Evolutionary conservation across 2,888 invertebrate species (phyloP), one percentile per base, ranked within the genome.

Genomic region (Oxyscelio sp.): DNA sequence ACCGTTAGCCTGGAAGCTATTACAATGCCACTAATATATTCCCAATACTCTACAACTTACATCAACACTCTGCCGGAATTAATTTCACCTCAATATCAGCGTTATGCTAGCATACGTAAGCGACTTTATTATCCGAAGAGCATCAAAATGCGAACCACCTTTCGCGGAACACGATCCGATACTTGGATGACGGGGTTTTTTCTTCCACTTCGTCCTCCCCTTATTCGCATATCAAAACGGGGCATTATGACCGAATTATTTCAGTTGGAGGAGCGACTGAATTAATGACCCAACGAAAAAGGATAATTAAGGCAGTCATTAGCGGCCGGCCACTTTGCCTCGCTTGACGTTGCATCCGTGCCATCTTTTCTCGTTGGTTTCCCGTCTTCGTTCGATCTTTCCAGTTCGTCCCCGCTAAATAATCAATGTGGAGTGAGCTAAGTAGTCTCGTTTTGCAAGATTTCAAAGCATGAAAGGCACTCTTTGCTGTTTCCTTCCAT

Each of bases 221-320:
- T 58, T 13, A 48, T 13, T 24, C 22, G 34, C 15, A n/a, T 11
- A 15, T 52, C 27, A 43, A 65, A 50, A 61, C 48, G 70, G 70
- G 56, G 63, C 54, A 68, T 59, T 65, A 77, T 38, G 81, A 65
- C 54, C 45, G 75, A 73, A 74, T 71, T 85, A 71, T 88, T 88
- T 87, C 87, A 80, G 61, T 52, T 52, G 52, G 45, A 78, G 73
- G 56, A 78, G 77, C 63, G 59, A 17, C 79, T 68, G 79, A 83
- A 85, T 85, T 88, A 87, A 87, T 85, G 89, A 82, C 85, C 68
- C 71, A 66, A 71, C 80, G 65, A 65, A 65, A 77, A 80, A 82
- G 82, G 87, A 87, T 88, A 89, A 87, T 88, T 86, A 87, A 88
- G 48, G 84, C 68, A 77, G 84, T 88, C 88, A 88, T 88, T 89